Evolutionary conservation across 2,797 vertebrate genomes (phyloP).

Genomic region (Enteromius afrohamiltoni): DNA sequence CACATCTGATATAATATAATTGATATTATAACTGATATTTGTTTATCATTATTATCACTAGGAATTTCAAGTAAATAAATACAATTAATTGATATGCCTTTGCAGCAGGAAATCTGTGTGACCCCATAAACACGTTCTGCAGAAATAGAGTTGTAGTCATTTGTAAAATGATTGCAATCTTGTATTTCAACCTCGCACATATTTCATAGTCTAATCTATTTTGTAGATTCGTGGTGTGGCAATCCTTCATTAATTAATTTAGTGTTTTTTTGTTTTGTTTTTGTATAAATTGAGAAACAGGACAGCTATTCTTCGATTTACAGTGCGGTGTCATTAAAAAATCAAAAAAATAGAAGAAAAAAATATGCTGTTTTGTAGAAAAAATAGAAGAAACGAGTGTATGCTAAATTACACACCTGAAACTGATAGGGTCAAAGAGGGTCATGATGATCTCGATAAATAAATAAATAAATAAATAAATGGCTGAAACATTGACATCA

Average conservation of each 20-base stretch:
- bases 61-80: background rate
- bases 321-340: background rate
- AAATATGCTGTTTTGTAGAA: background rate
- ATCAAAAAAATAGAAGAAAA: background rate
- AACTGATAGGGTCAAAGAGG: background rate
- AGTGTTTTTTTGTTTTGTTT: background rate
- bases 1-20: background rate
- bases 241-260: background rate
- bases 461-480: too few relatives aligned
- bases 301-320: background rate
- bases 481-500: background rate
- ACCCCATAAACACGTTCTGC: background rate
- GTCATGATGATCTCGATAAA: background rate
- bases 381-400: background rate
- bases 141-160: background rate
- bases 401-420: background rate
- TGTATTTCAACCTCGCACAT: background rate
- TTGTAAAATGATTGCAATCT: background rate
- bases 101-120: too few relatives aligned
- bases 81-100: background rate
- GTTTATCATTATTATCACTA: background rate
- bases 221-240: background rate
- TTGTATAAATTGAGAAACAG: background rate
- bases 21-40: background rate
- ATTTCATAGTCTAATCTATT: background rate